Evolutionary conservation across 2,888 invertebrate species (phyloP), one percentile per base, ranked within the genome.

Genomic region (Agrotis segetum): DNA sequence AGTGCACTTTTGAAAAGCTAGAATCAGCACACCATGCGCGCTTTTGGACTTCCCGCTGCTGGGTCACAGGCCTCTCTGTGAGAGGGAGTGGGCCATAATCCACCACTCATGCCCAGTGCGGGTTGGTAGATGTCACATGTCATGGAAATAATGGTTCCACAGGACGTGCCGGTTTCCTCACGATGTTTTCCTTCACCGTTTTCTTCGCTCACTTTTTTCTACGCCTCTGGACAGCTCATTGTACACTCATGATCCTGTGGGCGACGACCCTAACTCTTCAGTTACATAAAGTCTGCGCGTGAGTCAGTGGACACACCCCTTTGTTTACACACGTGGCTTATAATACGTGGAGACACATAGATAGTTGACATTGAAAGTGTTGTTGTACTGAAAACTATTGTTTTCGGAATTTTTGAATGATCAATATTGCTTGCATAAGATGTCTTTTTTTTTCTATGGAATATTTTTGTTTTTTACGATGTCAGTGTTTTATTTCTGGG

Each of bases 251-350:
- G 34, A 13, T n/a, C 7, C 34, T 34, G 34, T 56, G 56, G 1
- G 14, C 14, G 56, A 56, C 5, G 14, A 56, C 3, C 13, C 34
- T 60, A 59, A 72, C 46, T 78, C 78, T 79, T 73, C 65, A 76
- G 61, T 83, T 85, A 79, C 66, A 74, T 83, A 84, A 85, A n/a
- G n/a, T n/a, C 29, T 69, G 62, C 56, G 66, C 52, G 44, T 85
- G 85, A 81, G 74, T 84, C 81, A 85, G 58, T 47, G 34, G 79
- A 69, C 85, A 81, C 80, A 74, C 85, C 85, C 59, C 74, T 67
- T 60, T 75, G 47, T 81, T 74, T 78, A 74, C 64, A 49, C 56
- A 71, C 71, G 66, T 74, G 66, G 64, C 13, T 68, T 29, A 7
- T 16, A 17, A 34, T 79, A 67, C 74, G 70, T 80, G 65, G 52